These are phyloP conservation scores for Zaprionus obscuricornis DNA, from an alignment of 2,888 invertebrate species.

Conservation along the genomic window DNA sequence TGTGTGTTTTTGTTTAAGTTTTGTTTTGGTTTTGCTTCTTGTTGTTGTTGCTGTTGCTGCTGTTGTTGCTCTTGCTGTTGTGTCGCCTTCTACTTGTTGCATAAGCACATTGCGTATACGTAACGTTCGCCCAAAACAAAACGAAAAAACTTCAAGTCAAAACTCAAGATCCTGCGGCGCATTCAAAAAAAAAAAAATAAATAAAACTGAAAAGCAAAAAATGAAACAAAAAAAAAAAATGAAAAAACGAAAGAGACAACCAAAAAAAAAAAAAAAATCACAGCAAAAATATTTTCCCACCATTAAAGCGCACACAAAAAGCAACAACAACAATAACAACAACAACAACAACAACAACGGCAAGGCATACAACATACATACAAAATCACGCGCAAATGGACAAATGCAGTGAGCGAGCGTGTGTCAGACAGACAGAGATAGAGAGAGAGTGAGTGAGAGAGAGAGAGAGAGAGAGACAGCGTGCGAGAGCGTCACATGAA, in stretches of 20 bases:
- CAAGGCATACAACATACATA: constrained; percentile 45
- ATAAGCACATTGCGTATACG: constrained; percentile 57
- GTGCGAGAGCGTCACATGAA: not conserved
- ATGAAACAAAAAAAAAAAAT: constrained; percentile 2
- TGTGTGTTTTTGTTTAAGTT: not conserved
- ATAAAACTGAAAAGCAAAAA: constrained; percentile 24
- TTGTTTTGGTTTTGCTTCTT: constrained; percentile 3
- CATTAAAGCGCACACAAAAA: constrained; percentile 65
- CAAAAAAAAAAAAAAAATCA: constrained; percentile 23
- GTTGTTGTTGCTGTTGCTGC: constrained; percentile 16
- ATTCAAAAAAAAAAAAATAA: constrained; percentile 2
- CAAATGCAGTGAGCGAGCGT: constrained; percentile 22
- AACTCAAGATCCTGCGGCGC: constrained; percentile 49
- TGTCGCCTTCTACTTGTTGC: constrained; percentile 45
- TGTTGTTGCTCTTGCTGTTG: constrained; percentile 11
- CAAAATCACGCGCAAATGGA: constrained; percentile 59
- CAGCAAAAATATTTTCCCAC: constrained; percentile 71
- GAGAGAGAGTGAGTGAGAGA: not conserved
- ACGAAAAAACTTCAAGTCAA: constrained; percentile 18
- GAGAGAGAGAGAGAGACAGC: not conserved
- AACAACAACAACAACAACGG: constrained; percentile 18
- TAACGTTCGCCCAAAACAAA: constrained; percentile 30
- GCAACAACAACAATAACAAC: constrained; percentile 21
- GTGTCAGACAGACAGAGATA: not conserved
- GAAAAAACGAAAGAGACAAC: not conserved